Conservation (phyloP, 2,113 vertebrate species). For the Corydoras maculifer region DNA sequence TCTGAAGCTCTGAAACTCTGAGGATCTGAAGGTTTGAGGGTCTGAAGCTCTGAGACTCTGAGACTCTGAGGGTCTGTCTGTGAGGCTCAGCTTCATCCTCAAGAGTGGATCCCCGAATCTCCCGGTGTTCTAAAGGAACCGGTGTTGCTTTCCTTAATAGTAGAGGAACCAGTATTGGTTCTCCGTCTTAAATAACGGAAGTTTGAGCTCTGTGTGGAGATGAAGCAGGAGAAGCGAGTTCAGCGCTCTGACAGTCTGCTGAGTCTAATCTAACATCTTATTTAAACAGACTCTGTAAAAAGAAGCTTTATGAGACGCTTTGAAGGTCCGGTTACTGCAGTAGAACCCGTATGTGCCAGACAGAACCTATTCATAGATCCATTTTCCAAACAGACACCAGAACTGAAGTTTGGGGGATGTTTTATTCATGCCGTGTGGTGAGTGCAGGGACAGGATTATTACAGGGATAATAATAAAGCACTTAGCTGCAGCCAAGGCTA, state of each 20-base stretch:
- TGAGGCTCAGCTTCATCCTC: no score
- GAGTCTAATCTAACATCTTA: constrained; percentile 12
- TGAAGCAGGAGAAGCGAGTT: background rate
- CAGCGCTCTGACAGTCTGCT: constrained; percentile 8
- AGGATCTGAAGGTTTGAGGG: no score
- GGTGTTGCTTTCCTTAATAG: no score
- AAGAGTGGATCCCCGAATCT: no score
- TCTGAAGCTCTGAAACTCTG: no score
- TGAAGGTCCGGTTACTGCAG: constrained; percentile 7
- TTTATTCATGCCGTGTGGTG: constrained; percentile 15
- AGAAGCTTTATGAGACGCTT: background rate
- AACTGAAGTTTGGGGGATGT: constrained; percentile 13
- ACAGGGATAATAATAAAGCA: constrained; percentile 18
- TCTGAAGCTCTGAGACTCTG: no score
- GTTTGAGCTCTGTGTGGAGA: background rate
- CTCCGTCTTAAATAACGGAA: no score
- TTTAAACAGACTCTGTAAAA: constrained; percentile 22
- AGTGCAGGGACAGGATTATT: background rate
- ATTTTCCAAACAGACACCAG: constrained; percentile 7
- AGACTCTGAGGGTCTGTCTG: no score
- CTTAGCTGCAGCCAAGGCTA: constrained; percentile 19
- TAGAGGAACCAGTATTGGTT: no score
- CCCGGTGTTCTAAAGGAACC: no score
- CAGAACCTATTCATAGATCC: background rate
- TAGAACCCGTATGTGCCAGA: constrained; percentile 8